Percentiles rank a stretch among this genome's conserved stretches.
These are phyloP conservation scores for Acromyrmex echinatior DNA, from an alignment of 1,140 invertebrate genomes.

Conservation along the genomic window DNA sequence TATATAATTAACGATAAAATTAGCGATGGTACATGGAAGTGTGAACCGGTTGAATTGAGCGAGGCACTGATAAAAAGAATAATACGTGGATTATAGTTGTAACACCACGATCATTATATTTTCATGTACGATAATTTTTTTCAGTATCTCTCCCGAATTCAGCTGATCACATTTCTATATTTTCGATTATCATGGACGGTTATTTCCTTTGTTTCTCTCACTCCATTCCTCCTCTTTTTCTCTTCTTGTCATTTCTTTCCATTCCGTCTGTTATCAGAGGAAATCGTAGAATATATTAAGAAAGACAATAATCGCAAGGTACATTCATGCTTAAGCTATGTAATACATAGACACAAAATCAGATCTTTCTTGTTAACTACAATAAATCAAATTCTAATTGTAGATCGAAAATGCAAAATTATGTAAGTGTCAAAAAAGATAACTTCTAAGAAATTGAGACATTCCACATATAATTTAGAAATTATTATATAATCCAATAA, in stretches of 20 bases:
- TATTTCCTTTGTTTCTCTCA: slow-evolving; percentile 42
- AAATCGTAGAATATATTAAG: slow-evolving; percentile 50
- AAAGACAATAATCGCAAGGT: slow-evolving; percentile 22
- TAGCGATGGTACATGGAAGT: slow-evolving; percentile 37
- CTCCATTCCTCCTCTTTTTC: not conserved
- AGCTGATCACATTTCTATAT: slow-evolving; percentile 1
- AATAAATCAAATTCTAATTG: slow-evolving; percentile 7
- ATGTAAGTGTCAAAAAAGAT: slow-evolving; percentile 6
- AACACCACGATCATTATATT: slow-evolving; percentile 38
- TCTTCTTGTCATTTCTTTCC: not conserved
- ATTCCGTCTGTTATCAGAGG: slow-evolving; percentile 1
- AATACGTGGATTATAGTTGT: not conserved
- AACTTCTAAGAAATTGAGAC: not conserved
- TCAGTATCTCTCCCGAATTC: not conserved
- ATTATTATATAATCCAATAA: not conserved
- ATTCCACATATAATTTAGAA: not conserved
- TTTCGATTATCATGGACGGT: slow-evolving; percentile 67
- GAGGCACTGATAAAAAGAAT: not conserved
- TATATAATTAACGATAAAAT: slow-evolving; percentile 64
- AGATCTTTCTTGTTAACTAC: not conserved
- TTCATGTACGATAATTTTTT: not conserved
- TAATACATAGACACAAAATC: slow-evolving; percentile 48
- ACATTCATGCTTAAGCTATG: slow-evolving; percentile 40
- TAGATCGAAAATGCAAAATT: slow-evolving; percentile 36
- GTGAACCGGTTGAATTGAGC: slow-evolving; percentile 1